Percentiles rank a stretch among this genome's conserved stretches.
Conservation (phyloP, 2,888 invertebrate species). For the Ormia ochracea region DNA sequence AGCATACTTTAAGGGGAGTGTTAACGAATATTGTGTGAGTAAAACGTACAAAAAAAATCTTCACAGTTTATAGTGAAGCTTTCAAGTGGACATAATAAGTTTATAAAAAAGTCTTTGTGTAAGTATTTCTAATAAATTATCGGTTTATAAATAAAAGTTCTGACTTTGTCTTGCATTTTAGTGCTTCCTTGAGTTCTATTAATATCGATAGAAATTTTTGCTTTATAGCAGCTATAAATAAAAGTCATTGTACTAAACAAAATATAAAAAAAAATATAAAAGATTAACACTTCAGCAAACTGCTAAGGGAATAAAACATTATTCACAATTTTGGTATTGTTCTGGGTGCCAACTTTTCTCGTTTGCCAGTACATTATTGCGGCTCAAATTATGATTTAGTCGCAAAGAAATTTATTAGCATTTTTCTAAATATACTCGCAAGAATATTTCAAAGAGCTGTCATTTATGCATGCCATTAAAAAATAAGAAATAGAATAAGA, state of each 20-base stretch:
- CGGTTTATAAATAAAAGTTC: background rate
- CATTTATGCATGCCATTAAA: too few species aligned
- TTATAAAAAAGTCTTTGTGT: background rate
- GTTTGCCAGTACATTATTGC: too few species aligned
- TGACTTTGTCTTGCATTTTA: background rate
- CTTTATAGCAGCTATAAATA: background rate
- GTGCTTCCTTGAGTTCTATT: background rate
- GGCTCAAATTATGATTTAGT: too few species aligned
- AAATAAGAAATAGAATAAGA: too few species aligned
- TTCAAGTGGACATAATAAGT: background rate
- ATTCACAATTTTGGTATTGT: background rate
- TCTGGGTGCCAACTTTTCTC: too few species aligned
- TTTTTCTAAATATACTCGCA: too few species aligned
- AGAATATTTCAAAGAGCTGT: too few species aligned
- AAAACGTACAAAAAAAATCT: background rate
- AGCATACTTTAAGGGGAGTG: too few species aligned
- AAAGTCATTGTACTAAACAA: background rate
- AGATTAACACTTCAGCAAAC: background rate
- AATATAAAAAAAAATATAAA: background rate
- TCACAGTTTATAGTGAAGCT: background rate
- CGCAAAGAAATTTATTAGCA: too few species aligned
- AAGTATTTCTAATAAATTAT: constrained; percentile 11
- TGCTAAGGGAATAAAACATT: background rate
- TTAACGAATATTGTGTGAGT: background rate
- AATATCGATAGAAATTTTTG: background rate